Percentiles rank a stretch among this genome's conserved stretches.
Evolutionary conservation across 2,113 vertebrate species (phyloP).

Genomic region (Tretioscincus oriximinensis): DNA sequence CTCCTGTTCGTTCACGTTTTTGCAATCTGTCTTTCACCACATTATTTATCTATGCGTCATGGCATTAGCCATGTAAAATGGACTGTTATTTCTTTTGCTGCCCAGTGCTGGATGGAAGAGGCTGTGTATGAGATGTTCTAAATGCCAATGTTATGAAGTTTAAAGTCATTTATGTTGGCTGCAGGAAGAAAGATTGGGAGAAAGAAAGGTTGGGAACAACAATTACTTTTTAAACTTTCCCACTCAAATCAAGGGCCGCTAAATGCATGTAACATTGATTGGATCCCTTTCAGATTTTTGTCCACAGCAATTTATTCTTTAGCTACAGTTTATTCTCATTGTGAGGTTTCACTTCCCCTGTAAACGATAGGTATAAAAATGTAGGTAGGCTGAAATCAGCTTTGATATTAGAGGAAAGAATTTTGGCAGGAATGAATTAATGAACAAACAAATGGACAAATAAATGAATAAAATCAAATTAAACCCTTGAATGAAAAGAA

Average conservation of each 20-base stretch:
- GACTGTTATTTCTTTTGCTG: constrained; percentile 37
- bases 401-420: no score
- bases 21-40: constrained; percentile 49
- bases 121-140: constrained; percentile 39
- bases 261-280: background rate
- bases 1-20: constrained; percentile 34
- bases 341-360: background rate
- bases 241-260: background rate
- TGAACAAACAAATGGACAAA: no score
- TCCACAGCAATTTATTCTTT: background rate
- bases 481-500: no score
- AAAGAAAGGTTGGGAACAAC: background rate
- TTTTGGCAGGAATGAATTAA: no score
- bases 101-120: constrained; percentile 38
- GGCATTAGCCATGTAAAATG: constrained; percentile 32
- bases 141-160: constrained; percentile 35
- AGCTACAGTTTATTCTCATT: background rate
- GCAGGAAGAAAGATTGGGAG: constrained; percentile 16
- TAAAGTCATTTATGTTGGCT: constrained; percentile 19
- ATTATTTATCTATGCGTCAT: constrained; percentile 51
- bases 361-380: no score
- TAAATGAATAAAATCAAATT: no score
- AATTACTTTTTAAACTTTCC: background rate
- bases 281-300: background rate
- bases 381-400: no score